Conservation (phyloP, 2,888 invertebrate genomes). For the Pammene aurita region DNA sequence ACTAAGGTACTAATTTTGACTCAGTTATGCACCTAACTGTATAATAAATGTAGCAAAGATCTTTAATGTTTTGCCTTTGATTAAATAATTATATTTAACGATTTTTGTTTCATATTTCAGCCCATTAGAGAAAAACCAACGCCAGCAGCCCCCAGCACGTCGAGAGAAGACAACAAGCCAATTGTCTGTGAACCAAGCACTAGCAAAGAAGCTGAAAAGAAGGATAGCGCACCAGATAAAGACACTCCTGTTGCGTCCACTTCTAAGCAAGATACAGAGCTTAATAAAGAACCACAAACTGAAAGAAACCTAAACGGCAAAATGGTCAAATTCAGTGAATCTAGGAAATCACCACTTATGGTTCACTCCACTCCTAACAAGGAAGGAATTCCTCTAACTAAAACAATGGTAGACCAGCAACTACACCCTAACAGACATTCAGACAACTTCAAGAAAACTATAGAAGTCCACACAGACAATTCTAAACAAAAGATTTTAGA, state of each 20-base stretch:
- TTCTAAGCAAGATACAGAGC: constrained; percentile 53
- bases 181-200: constrained; percentile 57
- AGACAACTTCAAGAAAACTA: constrained; percentile 75
- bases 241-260: constrained; percentile 50
- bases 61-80: no score
- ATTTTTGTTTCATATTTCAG: constrained; percentile 56
- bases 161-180: constrained; percentile 63
- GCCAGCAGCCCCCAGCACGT: constrained; percentile 53
- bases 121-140: constrained; percentile 61
- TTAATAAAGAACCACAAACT: constrained; percentile 51
- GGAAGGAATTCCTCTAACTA: constrained; percentile 75
- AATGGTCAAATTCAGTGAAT: constrained; percentile 72
- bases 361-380: constrained; percentile 78
- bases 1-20: no score
- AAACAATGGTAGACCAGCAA: constrained; percentile 77
- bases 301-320: constrained; percentile 71
- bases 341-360: constrained; percentile 74
- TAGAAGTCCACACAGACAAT: constrained; percentile 75
- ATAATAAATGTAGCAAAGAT: no score
- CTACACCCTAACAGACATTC: constrained; percentile 74
- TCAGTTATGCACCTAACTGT: no score
- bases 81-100: neutral
- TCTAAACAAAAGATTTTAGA: constrained; percentile 61
- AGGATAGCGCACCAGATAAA: constrained; percentile 52
- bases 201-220: constrained; percentile 60